phyloP scores from a whole-genome alignment of 2,888 invertebrate species.

The Steinernema hermaphroditum region DNA sequence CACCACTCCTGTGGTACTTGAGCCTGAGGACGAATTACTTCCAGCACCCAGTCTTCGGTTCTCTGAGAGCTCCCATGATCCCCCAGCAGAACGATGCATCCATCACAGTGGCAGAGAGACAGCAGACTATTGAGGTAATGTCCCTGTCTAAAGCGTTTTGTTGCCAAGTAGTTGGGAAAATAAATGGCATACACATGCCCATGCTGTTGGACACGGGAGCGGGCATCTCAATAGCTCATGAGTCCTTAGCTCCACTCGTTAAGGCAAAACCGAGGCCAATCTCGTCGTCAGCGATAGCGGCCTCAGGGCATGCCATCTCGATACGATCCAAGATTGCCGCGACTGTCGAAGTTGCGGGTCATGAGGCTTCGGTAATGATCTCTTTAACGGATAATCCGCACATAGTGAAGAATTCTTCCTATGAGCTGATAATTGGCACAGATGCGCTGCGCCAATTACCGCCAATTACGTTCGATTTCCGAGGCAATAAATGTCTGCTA shows the following conservation, averaged over 20 bases:
- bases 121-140: neutral
- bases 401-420: neutral
- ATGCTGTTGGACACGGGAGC: conserved; percentile 24
- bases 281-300: conserved; percentile 13
- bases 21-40: too few relatives aligned
- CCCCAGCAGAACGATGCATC: neutral
- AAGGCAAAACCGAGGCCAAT: neutral
- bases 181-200: conserved; percentile 2
- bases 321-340: neutral
- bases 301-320: neutral
- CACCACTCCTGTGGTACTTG: too few relatives aligned
- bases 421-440: conserved; percentile 33
- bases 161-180: neutral
- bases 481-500: neutral
- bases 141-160: neutral
- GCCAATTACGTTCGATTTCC: conserved; percentile 13
- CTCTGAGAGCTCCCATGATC: neutral
- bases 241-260: neutral
- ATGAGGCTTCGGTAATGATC: neutral
- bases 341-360: neutral
- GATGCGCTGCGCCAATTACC: conserved; percentile 23
- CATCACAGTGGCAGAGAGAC: neutral
- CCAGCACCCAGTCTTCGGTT: too few relatives aligned
- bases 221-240: neutral
- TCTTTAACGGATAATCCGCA: conserved; percentile 5